Percentiles rank a stretch among this genome's conserved stretches.
Conservation (phyloP, 1,140 invertebrate species). For the Orchestia grillus region DNA sequence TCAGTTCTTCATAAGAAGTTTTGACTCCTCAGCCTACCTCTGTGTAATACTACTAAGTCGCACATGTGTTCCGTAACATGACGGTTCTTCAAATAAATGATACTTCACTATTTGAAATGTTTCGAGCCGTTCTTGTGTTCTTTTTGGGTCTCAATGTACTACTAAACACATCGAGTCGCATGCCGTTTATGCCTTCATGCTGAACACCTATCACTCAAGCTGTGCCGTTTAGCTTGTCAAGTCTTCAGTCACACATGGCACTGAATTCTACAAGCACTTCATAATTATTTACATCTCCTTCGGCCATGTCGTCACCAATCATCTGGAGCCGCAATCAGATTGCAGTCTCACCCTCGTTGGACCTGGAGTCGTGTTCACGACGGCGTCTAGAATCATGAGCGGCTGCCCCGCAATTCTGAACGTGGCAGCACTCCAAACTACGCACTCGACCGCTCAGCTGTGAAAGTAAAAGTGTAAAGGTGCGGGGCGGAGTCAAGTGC, state of each 20-base stretch:
- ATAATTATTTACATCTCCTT: background rate
- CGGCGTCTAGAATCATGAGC: background rate
- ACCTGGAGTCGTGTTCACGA: background rate
- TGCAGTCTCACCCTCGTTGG: background rate
- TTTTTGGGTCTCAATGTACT: background rate
- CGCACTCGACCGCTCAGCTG: background rate
- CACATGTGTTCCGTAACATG: no score
- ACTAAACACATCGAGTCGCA: background rate
- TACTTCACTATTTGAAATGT: no score
- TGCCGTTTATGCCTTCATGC: background rate
- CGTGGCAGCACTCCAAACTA: background rate
- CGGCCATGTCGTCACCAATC: background rate
- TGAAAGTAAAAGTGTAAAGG: constrained; percentile 9
- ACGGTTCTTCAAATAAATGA: no score
- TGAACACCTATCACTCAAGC: background rate
- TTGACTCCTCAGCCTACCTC: background rate
- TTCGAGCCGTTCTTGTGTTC: background rate
- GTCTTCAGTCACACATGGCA: background rate
- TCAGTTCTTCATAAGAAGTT: background rate
- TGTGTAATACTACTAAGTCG: background rate
- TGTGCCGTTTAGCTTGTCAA: background rate
- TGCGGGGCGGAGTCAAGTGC: background rate
- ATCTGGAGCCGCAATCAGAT: background rate
- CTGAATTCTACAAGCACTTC: background rate
- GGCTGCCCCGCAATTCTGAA: background rate